phyloP scores from a whole-genome alignment of 2,797 vertebrate species.

The Alexandromys oeconomus region DNA sequence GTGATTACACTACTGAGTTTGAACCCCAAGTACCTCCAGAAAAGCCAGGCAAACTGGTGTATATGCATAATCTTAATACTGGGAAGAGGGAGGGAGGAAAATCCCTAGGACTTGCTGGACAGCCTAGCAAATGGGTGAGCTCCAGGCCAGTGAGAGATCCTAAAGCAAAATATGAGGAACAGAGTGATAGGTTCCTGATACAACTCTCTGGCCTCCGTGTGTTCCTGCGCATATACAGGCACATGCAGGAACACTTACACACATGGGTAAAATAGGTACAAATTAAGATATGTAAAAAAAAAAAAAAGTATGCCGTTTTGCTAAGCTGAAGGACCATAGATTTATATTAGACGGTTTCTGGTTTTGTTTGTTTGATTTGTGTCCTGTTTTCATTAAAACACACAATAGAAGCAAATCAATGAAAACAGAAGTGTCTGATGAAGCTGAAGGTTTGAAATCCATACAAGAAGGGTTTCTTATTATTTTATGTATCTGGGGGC shows the following conservation, averaged over 20 bases:
- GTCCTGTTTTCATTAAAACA: conserved; percentile 23
- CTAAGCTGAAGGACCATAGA: neutral
- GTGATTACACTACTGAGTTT: neutral
- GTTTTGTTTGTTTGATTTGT: neutral
- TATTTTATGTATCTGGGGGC: neutral
- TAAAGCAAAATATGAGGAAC: neutral
- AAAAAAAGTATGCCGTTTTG: neutral
- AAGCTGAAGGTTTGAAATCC: neutral
- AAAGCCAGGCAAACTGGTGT: neutral
- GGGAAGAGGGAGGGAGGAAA: no score
- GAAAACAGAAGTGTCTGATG: neutral
- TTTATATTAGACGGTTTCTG: neutral
- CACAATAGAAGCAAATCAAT: neutral
- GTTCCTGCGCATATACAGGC: accelerated
- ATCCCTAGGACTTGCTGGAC: neutral
- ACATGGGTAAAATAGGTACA: neutral
- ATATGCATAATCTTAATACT: neutral
- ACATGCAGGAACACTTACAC: neutral
- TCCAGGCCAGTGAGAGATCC: no score
- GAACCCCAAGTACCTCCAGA: no score
- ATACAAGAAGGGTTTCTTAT: neutral
- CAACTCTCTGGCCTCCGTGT: neutral
- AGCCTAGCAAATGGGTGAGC: neutral
- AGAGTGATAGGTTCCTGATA: neutral
- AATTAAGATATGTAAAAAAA: neutral